phyloP scores from a whole-genome alignment of 2,888 invertebrate species.

The Antheraea yamamai region DNA sequence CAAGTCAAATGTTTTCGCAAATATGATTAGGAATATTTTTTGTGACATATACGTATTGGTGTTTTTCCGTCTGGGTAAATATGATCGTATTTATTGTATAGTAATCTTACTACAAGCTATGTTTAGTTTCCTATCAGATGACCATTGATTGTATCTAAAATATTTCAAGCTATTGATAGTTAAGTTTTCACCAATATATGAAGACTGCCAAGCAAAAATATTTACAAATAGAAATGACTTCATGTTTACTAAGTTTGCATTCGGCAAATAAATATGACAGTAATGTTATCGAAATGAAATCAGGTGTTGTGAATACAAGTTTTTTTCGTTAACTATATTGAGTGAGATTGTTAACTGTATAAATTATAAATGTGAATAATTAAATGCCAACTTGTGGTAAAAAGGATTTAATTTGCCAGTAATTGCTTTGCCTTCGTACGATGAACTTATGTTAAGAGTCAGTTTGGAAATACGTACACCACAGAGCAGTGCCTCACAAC shows the following conservation, averaged over 20 bases:
- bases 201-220: not conserved
- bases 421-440: not conserved
- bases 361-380: not conserved
- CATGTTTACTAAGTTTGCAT: not conserved
- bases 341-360: not conserved
- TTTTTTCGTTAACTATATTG: not conserved
- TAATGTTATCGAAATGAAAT: not conserved
- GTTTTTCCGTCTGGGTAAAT: not conserved
- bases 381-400: not conserved
- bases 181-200: too few relatives aligned
- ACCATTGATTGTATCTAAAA: not conserved
- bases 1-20: too few relatives aligned
- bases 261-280: not conserved
- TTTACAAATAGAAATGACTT: not conserved
- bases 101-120: not conserved
- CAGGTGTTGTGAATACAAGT: not conserved
- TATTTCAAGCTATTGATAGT: too few relatives aligned
- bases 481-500: conserved; percentile 10
- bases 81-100: not conserved
- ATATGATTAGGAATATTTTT: too few relatives aligned
- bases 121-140: not conserved
- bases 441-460: not conserved
- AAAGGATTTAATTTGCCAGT: not conserved
- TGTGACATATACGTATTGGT: not conserved
- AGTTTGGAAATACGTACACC: not conserved